phyloP scores from a whole-genome alignment of 2,113 vertebrate species.

The Sterna hirundo region DNA sequence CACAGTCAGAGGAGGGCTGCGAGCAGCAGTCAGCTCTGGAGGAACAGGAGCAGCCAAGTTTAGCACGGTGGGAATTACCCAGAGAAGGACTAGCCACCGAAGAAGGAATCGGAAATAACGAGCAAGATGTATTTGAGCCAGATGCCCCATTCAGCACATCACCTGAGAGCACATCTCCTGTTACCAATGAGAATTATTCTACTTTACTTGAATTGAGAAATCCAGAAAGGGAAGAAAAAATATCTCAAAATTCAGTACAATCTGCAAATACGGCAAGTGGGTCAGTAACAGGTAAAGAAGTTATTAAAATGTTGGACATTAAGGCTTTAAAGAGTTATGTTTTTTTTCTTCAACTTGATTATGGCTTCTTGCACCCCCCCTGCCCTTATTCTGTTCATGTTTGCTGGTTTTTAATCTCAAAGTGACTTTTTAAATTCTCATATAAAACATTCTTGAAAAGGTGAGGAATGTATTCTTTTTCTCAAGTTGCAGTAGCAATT shows the following conservation, averaged over 20 bases:
- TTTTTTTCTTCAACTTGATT: not conserved
- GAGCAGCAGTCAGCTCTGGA: not conserved
- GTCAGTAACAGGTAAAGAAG: constrained; percentile 64
- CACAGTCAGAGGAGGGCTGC: not conserved
- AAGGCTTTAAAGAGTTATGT: not conserved
- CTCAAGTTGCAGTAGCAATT: not conserved
- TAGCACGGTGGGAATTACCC: not conserved
- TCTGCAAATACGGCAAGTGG: not conserved
- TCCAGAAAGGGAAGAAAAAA: not conserved
- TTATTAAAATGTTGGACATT: not conserved
- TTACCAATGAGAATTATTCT: not conserved
- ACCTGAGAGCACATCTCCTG: not conserved
- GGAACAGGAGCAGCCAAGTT: not conserved
- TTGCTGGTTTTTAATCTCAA: not conserved
- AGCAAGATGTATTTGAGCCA: not conserved
- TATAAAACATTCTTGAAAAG: not conserved
- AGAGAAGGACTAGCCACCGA: not conserved
- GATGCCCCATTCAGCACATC: not conserved
- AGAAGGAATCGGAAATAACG: not conserved
- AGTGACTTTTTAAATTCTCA: not conserved
- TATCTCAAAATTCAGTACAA: not conserved
- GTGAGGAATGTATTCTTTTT: not conserved
- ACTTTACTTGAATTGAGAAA: not conserved
- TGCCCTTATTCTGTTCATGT: not conserved
- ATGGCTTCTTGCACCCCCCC: not conserved